phyloP scores from a whole-genome alignment of 35 echinoderm and acorn worm genomes.

The Anneissia japonica region DNA sequence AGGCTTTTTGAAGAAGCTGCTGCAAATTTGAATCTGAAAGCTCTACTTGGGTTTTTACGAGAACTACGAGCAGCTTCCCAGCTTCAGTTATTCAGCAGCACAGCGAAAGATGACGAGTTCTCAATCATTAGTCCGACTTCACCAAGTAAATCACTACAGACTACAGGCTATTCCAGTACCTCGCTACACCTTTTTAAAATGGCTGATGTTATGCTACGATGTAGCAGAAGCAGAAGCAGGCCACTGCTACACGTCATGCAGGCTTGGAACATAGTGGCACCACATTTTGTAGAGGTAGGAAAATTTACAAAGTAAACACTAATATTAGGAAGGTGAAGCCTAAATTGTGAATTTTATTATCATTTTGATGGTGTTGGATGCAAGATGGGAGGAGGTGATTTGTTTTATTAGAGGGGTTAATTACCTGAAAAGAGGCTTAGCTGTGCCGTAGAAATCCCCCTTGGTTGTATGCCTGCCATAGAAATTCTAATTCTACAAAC shows the following conservation, averaged over 20 bases:
- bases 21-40: constrained; percentile 73
- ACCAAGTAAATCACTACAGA: constrained; percentile 92
- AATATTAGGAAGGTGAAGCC: too few species aligned
- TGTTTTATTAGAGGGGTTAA: too few species aligned
- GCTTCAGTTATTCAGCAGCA: constrained; percentile 62
- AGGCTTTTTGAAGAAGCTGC: constrained; percentile 96
- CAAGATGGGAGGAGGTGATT: too few species aligned
- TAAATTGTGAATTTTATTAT: too few species aligned
- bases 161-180: constrained; percentile 61
- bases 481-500: too few species aligned
- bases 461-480: too few species aligned
- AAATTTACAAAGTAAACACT: too few species aligned
- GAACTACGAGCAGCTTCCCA: constrained; percentile 74
- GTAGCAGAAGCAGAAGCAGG: constrained; percentile 62
- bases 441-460: too few species aligned
- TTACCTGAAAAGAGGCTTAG: too few species aligned
- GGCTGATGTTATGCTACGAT: constrained; percentile 91
- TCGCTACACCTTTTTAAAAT: constrained; percentile 87
- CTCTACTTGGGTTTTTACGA: constrained; percentile 75
- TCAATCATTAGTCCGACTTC: constrained; percentile 64
- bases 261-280: constrained; percentile 83
- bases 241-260: constrained; percentile 92
- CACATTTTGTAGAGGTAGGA: constrained; percentile 90
- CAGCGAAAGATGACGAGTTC: background rate
- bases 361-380: too few species aligned